phyloP scores from a whole-genome alignment of 2,888 invertebrate species.

The Eristalis tenax region DNA sequence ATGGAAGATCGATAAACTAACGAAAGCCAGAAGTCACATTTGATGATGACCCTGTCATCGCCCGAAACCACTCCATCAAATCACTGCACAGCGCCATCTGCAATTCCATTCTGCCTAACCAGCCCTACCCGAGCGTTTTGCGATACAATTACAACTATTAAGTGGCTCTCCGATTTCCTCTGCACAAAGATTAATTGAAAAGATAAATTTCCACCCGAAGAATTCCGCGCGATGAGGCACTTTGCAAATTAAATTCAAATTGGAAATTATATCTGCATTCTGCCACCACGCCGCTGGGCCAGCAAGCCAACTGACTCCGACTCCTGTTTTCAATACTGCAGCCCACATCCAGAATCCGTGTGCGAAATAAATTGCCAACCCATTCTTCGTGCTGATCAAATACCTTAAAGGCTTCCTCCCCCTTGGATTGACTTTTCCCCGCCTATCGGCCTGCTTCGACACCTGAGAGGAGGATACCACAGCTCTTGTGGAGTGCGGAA shows the following conservation, averaged over 20 bases:
- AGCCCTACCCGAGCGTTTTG: not conserved
- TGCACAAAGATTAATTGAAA: conserved; percentile 20
- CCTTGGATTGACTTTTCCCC: conserved; percentile 47
- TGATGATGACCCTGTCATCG: not conserved
- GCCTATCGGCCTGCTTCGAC: conserved; percentile 29
- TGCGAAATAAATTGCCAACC: conserved; percentile 43
- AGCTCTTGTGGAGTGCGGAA: conserved; percentile 26
- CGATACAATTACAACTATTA: conserved; percentile 12
- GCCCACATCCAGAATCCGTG: conserved; percentile 13
- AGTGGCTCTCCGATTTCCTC: conserved; percentile 4
- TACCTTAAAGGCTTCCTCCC: conserved; percentile 57
- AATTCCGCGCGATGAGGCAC: conserved; percentile 3
- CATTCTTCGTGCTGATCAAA: conserved; percentile 57
- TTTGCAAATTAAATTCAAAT: conserved; percentile 46
- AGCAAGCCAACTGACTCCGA: conserved; percentile 1
- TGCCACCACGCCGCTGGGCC: conserved; percentile 4
- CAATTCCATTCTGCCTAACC: not conserved
- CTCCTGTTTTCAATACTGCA: conserved; percentile 28
- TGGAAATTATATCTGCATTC: conserved; percentile 29
- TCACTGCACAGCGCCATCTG: not conserved
- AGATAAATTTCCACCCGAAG: conserved; percentile 31
- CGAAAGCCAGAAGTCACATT: too few relatives aligned
- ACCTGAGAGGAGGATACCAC: conserved; percentile 20
- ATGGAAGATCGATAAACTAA: too few relatives aligned
- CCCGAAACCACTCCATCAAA: not conserved